These are phyloP conservation scores for Caerostris darwini DNA, from an alignment of 1,140 invertebrate genomes.

Conservation along the genomic window DNA sequence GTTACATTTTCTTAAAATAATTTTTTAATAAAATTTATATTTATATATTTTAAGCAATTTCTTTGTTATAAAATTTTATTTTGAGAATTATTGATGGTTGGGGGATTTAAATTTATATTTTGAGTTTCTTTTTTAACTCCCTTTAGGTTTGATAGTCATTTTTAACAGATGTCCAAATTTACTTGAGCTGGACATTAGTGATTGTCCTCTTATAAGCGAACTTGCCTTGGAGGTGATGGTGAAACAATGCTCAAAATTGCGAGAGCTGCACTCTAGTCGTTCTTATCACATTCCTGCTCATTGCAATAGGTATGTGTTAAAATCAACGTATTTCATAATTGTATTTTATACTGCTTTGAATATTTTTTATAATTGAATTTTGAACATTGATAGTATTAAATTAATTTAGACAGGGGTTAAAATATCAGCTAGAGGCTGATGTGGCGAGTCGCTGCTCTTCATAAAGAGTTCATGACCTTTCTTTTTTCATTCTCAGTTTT, in stretches of 20 bases:
- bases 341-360: slow-evolving; percentile 80
- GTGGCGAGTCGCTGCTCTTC: too few relatives aligned
- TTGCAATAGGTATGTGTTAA: slow-evolving; percentile 83
- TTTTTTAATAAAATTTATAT: too few relatives aligned
- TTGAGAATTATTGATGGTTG: too few relatives aligned
- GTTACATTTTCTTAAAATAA: too few relatives aligned
- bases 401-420: too few relatives aligned
- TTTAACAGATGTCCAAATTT: slow-evolving; percentile 87
- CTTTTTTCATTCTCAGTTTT: too few relatives aligned
- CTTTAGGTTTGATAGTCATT: slow-evolving; percentile 87
- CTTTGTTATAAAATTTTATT: too few relatives aligned
- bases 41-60: too few relatives aligned
- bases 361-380: not conserved
- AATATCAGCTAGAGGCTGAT: too few relatives aligned
- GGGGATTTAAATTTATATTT: too few relatives aligned
- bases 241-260: slow-evolving; percentile 86
- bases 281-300: slow-evolving; percentile 90
- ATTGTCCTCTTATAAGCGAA: slow-evolving; percentile 88
- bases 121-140: not conserved
- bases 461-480: too few relatives aligned
- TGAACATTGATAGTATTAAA: not conserved
- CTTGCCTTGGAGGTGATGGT: slow-evolving; percentile 85
- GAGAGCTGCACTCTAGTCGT: slow-evolving; percentile 91
- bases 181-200: slow-evolving; percentile 92
- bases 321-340: not conserved